phyloP scores from a whole-genome alignment of 2,113 vertebrate species.

The Bombycilla garrulus region DNA sequence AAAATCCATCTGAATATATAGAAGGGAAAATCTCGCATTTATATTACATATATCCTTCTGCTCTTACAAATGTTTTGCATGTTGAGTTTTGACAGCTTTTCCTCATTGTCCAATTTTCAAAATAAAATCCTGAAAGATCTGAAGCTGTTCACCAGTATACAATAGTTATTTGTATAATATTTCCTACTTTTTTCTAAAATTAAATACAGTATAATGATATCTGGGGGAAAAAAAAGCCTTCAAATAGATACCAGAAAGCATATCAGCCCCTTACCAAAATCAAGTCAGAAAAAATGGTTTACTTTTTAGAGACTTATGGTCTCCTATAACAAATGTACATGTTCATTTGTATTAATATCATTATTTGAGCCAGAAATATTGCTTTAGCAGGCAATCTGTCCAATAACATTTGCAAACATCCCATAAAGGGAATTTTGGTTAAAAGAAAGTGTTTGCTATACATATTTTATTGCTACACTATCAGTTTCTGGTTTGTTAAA shows the following conservation, averaged over 20 bases:
- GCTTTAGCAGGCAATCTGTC: background rate
- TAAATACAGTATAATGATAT: background rate
- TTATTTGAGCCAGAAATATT: background rate
- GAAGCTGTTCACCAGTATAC: background rate
- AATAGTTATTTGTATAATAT: background rate
- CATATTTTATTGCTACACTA: background rate
- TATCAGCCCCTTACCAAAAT: background rate
- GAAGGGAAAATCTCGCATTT: background rate
- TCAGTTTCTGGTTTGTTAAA: background rate
- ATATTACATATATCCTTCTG: background rate
- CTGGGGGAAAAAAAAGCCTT: background rate
- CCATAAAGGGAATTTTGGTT: background rate
- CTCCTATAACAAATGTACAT: background rate
- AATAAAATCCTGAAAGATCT: conserved; percentile 16
- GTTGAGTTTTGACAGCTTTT: conserved; percentile 34
- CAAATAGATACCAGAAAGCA: background rate
- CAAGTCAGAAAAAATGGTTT: background rate
- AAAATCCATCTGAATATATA: background rate
- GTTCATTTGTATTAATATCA: background rate
- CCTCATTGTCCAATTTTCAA: background rate
- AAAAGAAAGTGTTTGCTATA: background rate
- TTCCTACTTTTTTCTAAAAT: background rate
- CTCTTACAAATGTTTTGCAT: conserved; percentile 16
- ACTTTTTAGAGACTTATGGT: background rate
- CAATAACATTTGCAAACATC: background rate